phyloP scores from a whole-genome alignment of 2,888 invertebrate genomes.

The Catocala nupta region DNA sequence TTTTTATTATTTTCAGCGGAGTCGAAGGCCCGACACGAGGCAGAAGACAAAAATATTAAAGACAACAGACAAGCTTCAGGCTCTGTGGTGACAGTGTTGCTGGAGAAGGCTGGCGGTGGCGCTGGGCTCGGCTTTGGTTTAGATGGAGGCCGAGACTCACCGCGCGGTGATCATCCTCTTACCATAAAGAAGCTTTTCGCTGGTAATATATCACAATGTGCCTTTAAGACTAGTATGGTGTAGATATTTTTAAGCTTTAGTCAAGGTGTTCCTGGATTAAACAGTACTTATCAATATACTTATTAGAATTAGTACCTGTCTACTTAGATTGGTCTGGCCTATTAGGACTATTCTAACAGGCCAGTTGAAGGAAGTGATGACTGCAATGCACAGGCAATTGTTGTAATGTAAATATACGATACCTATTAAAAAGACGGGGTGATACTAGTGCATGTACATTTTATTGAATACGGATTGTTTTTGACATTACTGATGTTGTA shows the following conservation, averaged over 20 bases:
- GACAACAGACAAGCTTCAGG: conserved; percentile 53
- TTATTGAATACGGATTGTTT: too few species aligned
- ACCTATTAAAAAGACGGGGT: too few species aligned
- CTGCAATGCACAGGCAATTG: too few species aligned
- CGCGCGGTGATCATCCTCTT: conserved; percentile 95
- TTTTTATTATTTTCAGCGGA: conserved; percentile 67
- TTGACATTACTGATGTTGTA: too few species aligned
- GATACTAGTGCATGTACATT: too few species aligned
- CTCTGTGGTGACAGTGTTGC: conserved; percentile 75
- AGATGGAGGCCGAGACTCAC: conserved; percentile 97
- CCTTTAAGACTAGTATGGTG: neutral
- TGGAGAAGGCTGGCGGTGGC: conserved; percentile 89
- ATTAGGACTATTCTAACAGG: too few species aligned
- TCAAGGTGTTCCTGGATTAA: too few species aligned
- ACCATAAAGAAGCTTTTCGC: conserved; percentile 97
- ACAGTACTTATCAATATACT: too few species aligned
- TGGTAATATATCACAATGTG: conserved; percentile 86
- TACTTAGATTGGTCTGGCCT: too few species aligned
- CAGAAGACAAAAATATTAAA: conserved; percentile 37
- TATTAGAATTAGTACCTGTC: too few species aligned
- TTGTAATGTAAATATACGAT: too few species aligned
- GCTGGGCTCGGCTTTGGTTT: conserved; percentile 97
- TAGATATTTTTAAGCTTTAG: neutral
- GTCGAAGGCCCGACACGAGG: conserved; percentile 73
- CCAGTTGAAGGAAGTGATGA: too few species aligned